Base-by-base conservation (phyloP, 2,888 invertebrate species). In the Aleiodes leptofemur region DNA sequence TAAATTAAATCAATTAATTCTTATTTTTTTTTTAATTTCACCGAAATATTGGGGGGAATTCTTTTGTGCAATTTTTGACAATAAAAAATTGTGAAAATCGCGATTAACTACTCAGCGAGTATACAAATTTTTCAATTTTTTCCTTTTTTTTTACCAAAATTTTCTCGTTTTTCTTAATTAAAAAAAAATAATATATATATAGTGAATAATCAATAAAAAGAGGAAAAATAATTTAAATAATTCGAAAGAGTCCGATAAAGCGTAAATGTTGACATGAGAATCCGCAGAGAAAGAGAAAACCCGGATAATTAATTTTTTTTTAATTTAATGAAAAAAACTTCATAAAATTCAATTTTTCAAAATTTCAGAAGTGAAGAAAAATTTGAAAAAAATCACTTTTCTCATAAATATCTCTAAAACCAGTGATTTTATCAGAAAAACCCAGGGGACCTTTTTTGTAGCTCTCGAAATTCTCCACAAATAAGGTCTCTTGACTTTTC, bases 1-100 rank as follows among this genome's bases (percentile, higher is more conserved):
- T 73, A 16, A 64, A 69, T 55, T 74, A 55, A 29, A 34, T 69
- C 7, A 43, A 43, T 8, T 8, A 43, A 51, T 57, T 69, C 29
- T 61, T 38, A 6, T 13, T 59, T n/a, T 61, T 13, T 59, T n/a
- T 61, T 73, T 16, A 29, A 57, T 43, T 38, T 64, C 13, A 59
- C 38, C 59, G 29, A 34, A 14, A 59, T n/a, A 38, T 34, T 9
- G 0, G 0, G 0, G 38, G 8, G 8, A 9, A 43, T 9, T 43
- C 9, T 43, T 43, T 43, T 43, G 43, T 43, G 43, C 43, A 5
- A 7, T 43, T 43, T 43, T 43, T 43, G 11, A 43, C 43, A 43
- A 43, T 43, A 43, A 43, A 43, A 43, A 43, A 43, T 43, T 43
- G 43, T 43, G 43, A 43, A 43, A 43, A 43, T 43, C 43, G 43